Percentiles rank a stretch among this genome's conserved stretches.
These are phyloP conservation scores for Channallabes apus DNA, from an alignment of 2,797 vertebrate genomes.

Conservation along the genomic window DNA sequence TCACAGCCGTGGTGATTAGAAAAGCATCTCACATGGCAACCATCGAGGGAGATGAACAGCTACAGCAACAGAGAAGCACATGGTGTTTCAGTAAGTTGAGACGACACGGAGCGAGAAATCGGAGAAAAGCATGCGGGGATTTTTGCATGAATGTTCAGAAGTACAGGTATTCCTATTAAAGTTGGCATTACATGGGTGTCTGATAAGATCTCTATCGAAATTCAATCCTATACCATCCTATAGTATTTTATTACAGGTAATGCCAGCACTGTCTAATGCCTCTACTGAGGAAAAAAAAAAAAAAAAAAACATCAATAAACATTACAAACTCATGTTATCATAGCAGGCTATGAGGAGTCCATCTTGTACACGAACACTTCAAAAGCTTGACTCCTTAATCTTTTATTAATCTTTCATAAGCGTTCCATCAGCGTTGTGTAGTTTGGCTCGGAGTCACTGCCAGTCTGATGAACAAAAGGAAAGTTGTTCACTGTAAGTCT, in stretches of 20 bases:
- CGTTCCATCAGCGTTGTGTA: background rate
- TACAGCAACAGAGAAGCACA: background rate
- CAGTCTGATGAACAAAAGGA: background rate
- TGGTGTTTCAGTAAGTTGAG: background rate
- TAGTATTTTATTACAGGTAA: background rate
- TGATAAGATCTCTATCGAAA: background rate
- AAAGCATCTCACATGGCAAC: background rate
- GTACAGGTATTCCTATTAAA: background rate
- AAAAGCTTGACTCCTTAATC: background rate
- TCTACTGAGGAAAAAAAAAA: background rate
- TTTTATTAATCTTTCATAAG: constrained; percentile 13
- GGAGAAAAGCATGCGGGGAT: background rate
- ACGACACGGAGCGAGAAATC: background rate
- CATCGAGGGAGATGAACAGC: background rate
- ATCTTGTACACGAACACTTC: background rate
- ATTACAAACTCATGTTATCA: background rate
- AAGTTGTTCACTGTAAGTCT: no score
- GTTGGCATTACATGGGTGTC: background rate
- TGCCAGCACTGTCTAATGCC: background rate
- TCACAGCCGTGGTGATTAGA: background rate
- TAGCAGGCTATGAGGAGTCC: background rate
- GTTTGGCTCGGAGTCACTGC: background rate
- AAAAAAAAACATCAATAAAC: background rate
- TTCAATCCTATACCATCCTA: background rate
- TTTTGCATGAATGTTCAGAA: background rate